Percentiles rank a stretch among this genome's conserved stretches.
phyloP scores from a whole-genome alignment of 2,797 vertebrate genomes.

The Ctenopoma kingsleyae region DNA sequence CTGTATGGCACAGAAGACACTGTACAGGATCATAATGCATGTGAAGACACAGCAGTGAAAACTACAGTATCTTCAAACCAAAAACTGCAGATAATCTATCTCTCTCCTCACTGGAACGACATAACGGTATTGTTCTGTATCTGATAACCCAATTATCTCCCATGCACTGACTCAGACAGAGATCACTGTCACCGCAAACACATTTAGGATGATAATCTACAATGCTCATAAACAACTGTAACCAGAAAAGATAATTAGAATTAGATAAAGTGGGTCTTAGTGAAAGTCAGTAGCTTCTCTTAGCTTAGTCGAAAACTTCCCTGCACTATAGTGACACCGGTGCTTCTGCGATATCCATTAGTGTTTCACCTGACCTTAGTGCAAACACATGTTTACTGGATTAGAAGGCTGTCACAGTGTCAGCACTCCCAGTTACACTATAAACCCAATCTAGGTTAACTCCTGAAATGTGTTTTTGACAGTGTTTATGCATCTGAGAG shows the following conservation, averaged over 20 bases:
- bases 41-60: constrained; percentile 51
- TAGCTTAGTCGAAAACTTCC: constrained; percentile 24
- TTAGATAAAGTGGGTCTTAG: constrained; percentile 29
- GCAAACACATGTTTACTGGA: constrained; percentile 63
- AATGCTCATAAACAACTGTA: constrained; percentile 57
- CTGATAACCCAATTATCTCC: constrained; percentile 77
- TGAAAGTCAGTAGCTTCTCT: constrained; percentile 21
- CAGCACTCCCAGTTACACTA: constrained; percentile 66
- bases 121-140: constrained; percentile 58
- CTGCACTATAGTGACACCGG: constrained; percentile 18
- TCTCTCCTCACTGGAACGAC: constrained; percentile 45
- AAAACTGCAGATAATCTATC: constrained; percentile 63
- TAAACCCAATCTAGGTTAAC: constrained; percentile 25
- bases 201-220: constrained; percentile 70
- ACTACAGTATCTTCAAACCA: constrained; percentile 38
- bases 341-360: constrained; percentile 43
- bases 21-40: constrained; percentile 45
- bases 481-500: constrained; percentile 2
- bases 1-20: constrained; percentile 45
- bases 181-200: constrained; percentile 70
- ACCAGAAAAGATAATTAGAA: constrained; percentile 59
- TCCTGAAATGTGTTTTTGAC: constrained; percentile 20
- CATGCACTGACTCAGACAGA: constrained; percentile 62
- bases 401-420: constrained; percentile 66
- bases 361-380: constrained; percentile 47